A percentile compares a stretch with the other conserved stretches of the same genome.
Evolutionary conservation across 2,113 vertebrate genomes (phyloP).

Genomic region (Holacanthus passer): DNA sequence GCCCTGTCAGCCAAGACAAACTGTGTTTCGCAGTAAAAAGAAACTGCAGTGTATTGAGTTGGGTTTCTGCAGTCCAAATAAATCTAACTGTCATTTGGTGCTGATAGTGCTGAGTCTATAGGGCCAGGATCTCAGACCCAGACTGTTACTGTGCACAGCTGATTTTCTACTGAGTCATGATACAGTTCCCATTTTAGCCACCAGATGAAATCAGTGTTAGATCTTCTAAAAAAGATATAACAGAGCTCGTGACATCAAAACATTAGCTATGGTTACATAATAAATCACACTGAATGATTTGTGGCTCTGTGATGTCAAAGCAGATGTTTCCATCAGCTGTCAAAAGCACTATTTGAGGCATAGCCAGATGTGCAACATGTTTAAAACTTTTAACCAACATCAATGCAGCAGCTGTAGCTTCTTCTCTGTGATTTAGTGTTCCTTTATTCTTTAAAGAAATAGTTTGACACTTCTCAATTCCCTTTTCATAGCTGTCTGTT

Average conservation of each 20-base stretch:
- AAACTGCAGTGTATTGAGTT: constrained; percentile 46
- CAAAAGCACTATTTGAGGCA: not conserved
- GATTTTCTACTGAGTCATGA: constrained; percentile 47
- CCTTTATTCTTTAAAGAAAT: not conserved
- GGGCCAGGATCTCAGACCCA: constrained; percentile 5
- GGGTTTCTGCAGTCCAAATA: constrained; percentile 43
- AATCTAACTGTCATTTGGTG: constrained; percentile 56
- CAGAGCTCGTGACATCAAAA: constrained; percentile 15
- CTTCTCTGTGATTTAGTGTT: not conserved
- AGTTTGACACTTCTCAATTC: not conserved
- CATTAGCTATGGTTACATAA: not conserved
- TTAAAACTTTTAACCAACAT: no score
- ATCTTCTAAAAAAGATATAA: not conserved
- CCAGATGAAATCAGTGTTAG: not conserved
- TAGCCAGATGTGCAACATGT: not conserved
- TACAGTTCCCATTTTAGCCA: constrained; percentile 11
- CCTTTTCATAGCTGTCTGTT: not conserved
- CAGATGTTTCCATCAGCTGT: not conserved
- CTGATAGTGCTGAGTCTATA: constrained; percentile 33
- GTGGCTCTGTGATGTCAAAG: not conserved
- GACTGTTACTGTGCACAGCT: constrained; percentile 10
- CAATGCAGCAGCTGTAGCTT: not conserved
- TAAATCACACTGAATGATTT: not conserved
- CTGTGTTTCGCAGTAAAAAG: constrained; percentile 37
- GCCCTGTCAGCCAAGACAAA: constrained; percentile 58